Percentiles rank a stretch among this genome's conserved stretches.
phyloP scores from a whole-genome alignment of 2,113 vertebrate genomes.

The Mesitornis unicolor region DNA sequence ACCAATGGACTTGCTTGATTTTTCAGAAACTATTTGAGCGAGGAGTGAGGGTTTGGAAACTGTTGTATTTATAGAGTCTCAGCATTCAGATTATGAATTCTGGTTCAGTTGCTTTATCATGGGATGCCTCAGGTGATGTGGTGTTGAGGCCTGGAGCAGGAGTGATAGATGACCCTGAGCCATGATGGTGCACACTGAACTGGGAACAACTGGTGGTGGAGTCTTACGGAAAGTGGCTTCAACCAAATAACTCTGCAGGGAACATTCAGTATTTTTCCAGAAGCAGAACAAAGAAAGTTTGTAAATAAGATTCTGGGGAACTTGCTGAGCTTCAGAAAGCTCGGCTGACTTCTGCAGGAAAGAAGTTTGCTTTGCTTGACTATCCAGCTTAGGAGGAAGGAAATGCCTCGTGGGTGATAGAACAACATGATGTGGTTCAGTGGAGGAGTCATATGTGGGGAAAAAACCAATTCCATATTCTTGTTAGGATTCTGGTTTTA shows the following conservation, averaged over 20 bases:
- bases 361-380: neutral
- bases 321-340: neutral
- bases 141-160: neutral
- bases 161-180: neutral
- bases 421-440: neutral
- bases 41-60: neutral
- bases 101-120: neutral
- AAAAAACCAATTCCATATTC: neutral
- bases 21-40: neutral
- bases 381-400: neutral
- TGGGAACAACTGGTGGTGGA: neutral
- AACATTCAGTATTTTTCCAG: neutral
- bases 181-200: neutral
- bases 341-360: neutral
- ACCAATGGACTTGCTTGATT: neutral
- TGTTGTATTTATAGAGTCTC: neutral
- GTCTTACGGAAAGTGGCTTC: neutral
- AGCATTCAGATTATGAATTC: neutral
- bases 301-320: neutral
- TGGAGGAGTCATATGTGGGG: neutral
- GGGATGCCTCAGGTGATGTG: neutral
- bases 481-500: neutral
- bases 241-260: neutral
- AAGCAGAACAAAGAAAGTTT: neutral
- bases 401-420: neutral